Conservation (phyloP, 1,140 invertebrate species). For the Drosophila parvula region DNA sequence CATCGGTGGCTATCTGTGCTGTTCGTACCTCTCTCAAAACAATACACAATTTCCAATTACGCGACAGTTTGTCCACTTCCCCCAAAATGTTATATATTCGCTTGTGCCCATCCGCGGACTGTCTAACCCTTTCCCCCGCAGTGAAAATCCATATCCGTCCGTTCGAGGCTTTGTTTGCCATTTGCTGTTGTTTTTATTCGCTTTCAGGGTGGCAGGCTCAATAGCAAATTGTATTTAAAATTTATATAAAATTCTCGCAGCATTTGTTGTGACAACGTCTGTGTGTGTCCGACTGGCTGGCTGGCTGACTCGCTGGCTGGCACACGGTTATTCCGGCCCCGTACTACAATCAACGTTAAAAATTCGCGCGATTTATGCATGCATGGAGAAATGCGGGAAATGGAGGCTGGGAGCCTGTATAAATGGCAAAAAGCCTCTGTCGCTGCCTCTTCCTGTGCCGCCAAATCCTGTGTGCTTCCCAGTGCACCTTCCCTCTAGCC, state of each 20-base stretch:
- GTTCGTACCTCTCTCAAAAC: slow-evolving; percentile 44
- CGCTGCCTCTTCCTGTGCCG: slow-evolving; percentile 47
- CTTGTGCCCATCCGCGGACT: slow-evolving; percentile 11
- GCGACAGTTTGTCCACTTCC: slow-evolving; percentile 61
- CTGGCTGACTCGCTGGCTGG: slow-evolving; percentile 13
- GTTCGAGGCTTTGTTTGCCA: slow-evolving; percentile 24
- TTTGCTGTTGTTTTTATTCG: slow-evolving; percentile 41
- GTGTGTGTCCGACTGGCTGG: slow-evolving; percentile 19
- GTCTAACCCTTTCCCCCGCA: slow-evolving; percentile 25
- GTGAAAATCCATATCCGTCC: slow-evolving; percentile 9
- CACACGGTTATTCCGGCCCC: slow-evolving; percentile 70
- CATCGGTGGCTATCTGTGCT: slow-evolving; percentile 17
- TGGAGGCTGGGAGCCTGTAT: slow-evolving; percentile 20
- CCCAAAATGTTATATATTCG: slow-evolving; percentile 9
- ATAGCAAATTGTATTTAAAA: slow-evolving; percentile 82
- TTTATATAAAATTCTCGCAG: slow-evolving; percentile 77
- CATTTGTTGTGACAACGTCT: slow-evolving; percentile 78
- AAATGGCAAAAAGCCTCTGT: slow-evolving; percentile 55
- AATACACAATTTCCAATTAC: slow-evolving; percentile 79
- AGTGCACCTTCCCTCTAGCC: not conserved
- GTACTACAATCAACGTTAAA: slow-evolving; percentile 76
- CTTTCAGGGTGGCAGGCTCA: slow-evolving; percentile 51
- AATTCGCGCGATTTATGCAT: slow-evolving; percentile 80
- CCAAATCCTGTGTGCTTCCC: not conserved
- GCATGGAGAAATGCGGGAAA: slow-evolving; percentile 51